Base-by-base conservation (phyloP, 2,888 invertebrate genomes). In the Bombyx huttoni region DNA sequence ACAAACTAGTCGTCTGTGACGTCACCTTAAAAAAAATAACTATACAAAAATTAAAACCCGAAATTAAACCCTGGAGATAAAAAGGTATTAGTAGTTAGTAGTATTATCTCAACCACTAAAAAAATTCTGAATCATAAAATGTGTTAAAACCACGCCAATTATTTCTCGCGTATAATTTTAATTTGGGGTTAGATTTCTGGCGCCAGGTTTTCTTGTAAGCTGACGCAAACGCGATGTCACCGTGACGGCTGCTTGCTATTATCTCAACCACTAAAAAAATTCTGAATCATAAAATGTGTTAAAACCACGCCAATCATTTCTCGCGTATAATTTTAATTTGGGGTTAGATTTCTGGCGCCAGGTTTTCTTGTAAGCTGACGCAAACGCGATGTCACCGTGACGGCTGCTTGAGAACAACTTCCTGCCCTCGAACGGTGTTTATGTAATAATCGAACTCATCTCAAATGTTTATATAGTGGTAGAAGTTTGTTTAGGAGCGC, bases 371-470 rank as follows among this genome's bases (percentile, higher is more conserved):
- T 40, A 24, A 50, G 40, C 13, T 46, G 46, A 46, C 40, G 24
- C 34, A 46, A 24, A n/a, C 13, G 24, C n/a, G 46, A 33, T 40
- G 33, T 46, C 46, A 13, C 33, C 63, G 61, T 67, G 66, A 71
- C 62, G 65, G 60, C 64, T 66, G 69, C 67, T 64, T 73, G 68
- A 74, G 67, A 70, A 68, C 65, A 62, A 72, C 64, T 67, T 68
- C 70, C 69, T 72, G 71, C 68, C 68, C 58, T 56, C 61, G 47
- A 53, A 62, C 66, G 62, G 63, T 81, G 78, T 79, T 82, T 82
- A 70, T 75, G 69, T 78, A 77, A 78, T 81, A 73, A 72, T 63
- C 65, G 63, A 73, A 75, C 67, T 75, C 77, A 73, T 71, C 63
- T 65, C 62, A 73, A 75, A 65, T 74, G 76, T 79, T 79, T 74